phyloP scores from a whole-genome alignment of 2,113 vertebrate genomes.

The Lagopus leucura region DNA sequence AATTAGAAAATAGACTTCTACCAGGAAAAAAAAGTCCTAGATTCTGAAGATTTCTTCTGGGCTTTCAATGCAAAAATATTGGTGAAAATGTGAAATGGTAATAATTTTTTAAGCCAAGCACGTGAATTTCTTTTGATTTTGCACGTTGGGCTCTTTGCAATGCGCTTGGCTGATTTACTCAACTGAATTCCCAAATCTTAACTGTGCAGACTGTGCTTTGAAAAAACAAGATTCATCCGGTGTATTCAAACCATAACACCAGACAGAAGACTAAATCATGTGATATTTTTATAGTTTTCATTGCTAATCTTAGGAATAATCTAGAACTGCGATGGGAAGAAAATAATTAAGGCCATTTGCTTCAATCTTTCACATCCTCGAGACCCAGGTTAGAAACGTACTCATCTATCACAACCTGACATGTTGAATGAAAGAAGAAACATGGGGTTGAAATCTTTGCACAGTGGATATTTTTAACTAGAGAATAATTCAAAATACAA shows the following conservation, averaged over 20 bases:
- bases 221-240: constrained; percentile 41
- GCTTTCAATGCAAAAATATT: not conserved
- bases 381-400: not conserved
- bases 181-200: not conserved
- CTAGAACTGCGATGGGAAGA: not conserved
- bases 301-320: not conserved
- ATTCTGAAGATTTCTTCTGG: not conserved
- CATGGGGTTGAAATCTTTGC: not conserved
- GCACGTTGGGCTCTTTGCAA: not conserved
- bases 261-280: not conserved
- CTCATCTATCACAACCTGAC: not conserved
- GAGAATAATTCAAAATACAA: not conserved
- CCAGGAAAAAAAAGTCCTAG: not conserved
- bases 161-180: not conserved
- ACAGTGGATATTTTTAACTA: not conserved
- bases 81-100: not conserved
- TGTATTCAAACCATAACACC: not conserved
- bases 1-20: not conserved
- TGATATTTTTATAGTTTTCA: not conserved
- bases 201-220: not conserved
- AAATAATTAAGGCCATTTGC: not conserved
- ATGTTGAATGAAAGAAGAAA: not conserved
- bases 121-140: not conserved
- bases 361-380: not conserved
- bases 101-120: not conserved